phyloP scores from a whole-genome alignment of 2,113 vertebrate species.

The Oreochromis aureus region DNA sequence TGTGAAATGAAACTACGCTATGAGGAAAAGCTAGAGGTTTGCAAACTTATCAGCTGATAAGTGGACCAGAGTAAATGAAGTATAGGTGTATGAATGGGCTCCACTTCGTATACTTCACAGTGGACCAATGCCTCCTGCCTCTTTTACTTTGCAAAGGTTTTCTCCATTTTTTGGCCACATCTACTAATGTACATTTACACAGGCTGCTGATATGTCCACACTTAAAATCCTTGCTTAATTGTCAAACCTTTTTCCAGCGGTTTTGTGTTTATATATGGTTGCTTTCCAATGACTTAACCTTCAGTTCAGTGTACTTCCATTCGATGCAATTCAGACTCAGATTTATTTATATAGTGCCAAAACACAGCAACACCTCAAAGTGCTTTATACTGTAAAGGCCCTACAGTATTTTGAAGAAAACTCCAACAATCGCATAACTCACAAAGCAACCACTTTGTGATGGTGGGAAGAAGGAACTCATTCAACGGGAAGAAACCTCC shows the following conservation, averaged over 20 bases:
- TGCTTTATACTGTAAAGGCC: neutral
- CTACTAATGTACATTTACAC: neutral
- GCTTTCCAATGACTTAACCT: neutral
- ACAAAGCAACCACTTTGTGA: neutral
- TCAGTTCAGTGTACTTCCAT: neutral
- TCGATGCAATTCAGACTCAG: neutral
- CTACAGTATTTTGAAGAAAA: neutral
- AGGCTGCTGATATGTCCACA: neutral
- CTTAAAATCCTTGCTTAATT: neutral
- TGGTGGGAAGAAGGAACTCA: neutral
- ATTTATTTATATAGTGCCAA: neutral
- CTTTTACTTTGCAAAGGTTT: neutral
- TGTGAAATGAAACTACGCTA: too few relatives aligned
- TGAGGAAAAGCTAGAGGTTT: too few relatives aligned
- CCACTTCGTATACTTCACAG: rapidly evolving
- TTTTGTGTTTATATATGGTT: neutral
- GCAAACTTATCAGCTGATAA: neutral
- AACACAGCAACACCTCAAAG: neutral
- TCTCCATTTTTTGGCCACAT: neutral
- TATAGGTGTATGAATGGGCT: neutral
- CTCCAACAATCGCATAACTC: neutral
- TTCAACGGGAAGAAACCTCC: neutral
- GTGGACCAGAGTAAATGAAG: neutral
- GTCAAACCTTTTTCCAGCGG: neutral
- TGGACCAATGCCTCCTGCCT: neutral